A percentile compares a stretch with the other conserved stretches of the same genome.
phyloP scores from a whole-genome alignment of 2,113 vertebrate species.

The Meles meles region DNA sequence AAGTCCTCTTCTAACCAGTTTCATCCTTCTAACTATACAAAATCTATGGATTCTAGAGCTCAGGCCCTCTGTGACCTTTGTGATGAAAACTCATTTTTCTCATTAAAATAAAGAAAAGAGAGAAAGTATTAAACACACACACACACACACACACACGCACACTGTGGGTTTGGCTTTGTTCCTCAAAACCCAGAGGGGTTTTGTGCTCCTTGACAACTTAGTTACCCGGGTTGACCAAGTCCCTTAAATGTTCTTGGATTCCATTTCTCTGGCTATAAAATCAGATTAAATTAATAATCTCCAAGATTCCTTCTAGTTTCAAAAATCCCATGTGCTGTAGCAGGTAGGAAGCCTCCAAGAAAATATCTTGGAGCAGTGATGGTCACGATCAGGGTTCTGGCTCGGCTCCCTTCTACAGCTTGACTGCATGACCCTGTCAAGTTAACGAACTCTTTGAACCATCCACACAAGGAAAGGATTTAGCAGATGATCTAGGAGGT shows the following conservation, averaged over 20 bases:
- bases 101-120: slow-evolving; percentile 10
- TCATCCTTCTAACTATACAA: neutral
- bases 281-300: slow-evolving; percentile 41
- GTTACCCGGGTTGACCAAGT: slow-evolving; percentile 34
- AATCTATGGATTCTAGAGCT: neutral
- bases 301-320: neutral
- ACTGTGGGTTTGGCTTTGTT: neutral
- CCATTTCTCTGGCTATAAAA: slow-evolving; percentile 33
- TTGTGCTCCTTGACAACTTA: neutral
- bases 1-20: neutral
- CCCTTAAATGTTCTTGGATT: slow-evolving; percentile 35
- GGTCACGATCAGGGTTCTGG: neutral
- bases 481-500: neutral
- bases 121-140: neutral
- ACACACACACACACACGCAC: too few species aligned
- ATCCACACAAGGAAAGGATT: neutral
- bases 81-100: neutral
- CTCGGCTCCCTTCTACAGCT: neutral
- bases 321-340: neutral
- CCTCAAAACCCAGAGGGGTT: neutral
- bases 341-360: neutral
- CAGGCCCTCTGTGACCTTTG: neutral
- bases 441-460: neutral
- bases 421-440: neutral
- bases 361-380: neutral